Percentiles rank a stretch among this genome's conserved stretches.
Conservation (phyloP, 1,140 invertebrate species). For the Ips typographus region DNA sequence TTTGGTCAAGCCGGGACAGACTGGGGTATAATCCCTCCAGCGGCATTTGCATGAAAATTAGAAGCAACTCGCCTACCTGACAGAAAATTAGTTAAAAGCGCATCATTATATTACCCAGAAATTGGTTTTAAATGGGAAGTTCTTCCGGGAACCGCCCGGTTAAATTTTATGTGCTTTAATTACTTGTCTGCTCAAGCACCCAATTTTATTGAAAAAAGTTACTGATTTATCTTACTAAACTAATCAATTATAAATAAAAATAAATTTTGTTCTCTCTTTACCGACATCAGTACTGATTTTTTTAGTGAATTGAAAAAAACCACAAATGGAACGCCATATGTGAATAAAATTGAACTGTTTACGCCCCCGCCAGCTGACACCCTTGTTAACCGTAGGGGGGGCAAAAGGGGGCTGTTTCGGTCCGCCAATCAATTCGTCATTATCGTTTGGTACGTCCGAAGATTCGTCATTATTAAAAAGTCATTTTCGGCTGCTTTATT, state of each 20-base stretch:
- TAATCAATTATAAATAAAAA: no score
- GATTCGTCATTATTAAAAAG: constrained; percentile 26
- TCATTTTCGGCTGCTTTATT: constrained; percentile 23
- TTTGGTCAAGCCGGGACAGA: constrained; percentile 30
- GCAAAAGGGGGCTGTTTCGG: constrained; percentile 14
- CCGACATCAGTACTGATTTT: no score
- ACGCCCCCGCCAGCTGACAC: constrained; percentile 31
- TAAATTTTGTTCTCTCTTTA: no score
- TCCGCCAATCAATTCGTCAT: constrained; percentile 31
- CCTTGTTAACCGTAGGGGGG: constrained; percentile 28
- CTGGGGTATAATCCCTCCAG: constrained; percentile 18
- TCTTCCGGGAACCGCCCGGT: constrained; percentile 31
- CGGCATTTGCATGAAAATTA: constrained; percentile 39
- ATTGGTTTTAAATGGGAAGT: constrained; percentile 34
- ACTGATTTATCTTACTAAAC: no score
- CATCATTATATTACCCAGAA: constrained; percentile 35
- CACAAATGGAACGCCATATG: constrained; percentile 29
- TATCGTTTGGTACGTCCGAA: constrained; percentile 24
- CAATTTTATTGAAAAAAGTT: no score
- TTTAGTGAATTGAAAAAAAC: constrained; percentile 2
- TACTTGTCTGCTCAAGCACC: no score
- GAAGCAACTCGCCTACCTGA: constrained; percentile 33
- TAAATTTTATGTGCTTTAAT: no score
- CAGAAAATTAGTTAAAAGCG: constrained; percentile 36
- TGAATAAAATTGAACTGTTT: constrained; percentile 27